Evolutionary conservation across 2,888 invertebrate genomes (phyloP).

Genomic region (Serrognathus titanus): DNA sequence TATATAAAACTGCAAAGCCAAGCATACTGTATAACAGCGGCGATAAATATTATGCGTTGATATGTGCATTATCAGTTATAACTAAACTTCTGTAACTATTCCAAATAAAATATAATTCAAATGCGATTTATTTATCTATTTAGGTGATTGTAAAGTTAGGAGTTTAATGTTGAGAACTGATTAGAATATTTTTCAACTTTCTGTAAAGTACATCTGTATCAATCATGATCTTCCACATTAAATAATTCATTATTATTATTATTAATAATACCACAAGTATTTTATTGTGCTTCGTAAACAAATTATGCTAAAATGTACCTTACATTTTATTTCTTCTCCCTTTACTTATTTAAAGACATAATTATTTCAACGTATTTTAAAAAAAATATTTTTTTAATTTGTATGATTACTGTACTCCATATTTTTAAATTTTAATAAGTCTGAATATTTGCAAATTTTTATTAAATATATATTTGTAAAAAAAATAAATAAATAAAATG

Average conservation of each 20-base stretch:
- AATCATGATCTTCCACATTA: slow-evolving; percentile 35
- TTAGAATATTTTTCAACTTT: slow-evolving; percentile 18
- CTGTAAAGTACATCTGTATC: slow-evolving; percentile 28
- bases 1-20: no score
- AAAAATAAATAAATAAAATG: not conserved
- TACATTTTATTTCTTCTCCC: not conserved
- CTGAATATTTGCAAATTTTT: no score
- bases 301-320: not conserved
- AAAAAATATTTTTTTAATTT: no score
- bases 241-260: not conserved
- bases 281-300: not conserved
- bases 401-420: no score
- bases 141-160: slow-evolving; percentile 3
- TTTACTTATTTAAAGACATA: no score
- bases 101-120: not conserved
- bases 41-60: no score
- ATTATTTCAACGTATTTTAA: no score
- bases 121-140: not conserved
- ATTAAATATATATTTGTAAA: not conserved
- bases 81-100: no score
- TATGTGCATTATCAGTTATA: no score
- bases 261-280: slow-evolving; percentile 7
- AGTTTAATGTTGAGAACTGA: slow-evolving; percentile 30
- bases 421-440: no score
- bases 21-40: no score